phyloP scores from a whole-genome alignment of 2,113 vertebrate genomes.

The Poeciliopsis turrubarensis region DNA sequence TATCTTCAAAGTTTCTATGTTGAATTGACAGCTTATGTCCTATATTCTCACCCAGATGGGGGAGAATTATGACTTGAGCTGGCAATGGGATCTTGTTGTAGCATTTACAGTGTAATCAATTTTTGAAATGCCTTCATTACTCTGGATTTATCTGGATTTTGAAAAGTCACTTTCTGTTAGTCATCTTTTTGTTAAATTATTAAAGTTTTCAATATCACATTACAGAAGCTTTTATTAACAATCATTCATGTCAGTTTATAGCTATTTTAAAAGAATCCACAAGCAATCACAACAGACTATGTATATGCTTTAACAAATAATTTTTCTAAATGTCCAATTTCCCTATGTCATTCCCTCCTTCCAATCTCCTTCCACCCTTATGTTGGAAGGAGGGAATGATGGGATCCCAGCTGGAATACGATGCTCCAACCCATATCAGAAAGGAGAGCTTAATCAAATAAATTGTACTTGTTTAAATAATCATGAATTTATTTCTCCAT shows the following conservation, averaged over 20 bases:
- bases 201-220: background rate
- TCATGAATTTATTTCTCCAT: background rate
- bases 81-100: constrained; percentile 28
- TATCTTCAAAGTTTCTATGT: constrained; percentile 37
- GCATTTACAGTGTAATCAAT: constrained; percentile 33
- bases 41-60: constrained; percentile 44
- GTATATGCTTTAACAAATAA: background rate
- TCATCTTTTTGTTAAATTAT: constrained; percentile 8
- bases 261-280: background rate
- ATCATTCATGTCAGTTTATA: background rate
- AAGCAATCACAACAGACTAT: too few relatives aligned
- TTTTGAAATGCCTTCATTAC: constrained; percentile 37
- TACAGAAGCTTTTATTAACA: background rate
- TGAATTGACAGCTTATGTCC: constrained; percentile 62
- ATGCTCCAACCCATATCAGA: too few relatives aligned
- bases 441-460: too few relatives aligned
- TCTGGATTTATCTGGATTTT: constrained; percentile 43
- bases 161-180: constrained; percentile 22
- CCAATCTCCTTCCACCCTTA: too few relatives aligned
- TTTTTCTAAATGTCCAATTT: background rate
- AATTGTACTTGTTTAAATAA: background rate
- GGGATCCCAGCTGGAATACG: too few relatives aligned
- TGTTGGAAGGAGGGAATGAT: too few relatives aligned
- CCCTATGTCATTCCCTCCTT: too few relatives aligned
- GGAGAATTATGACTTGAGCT: constrained; percentile 27